phyloP scores from a whole-genome alignment of 2,888 invertebrate genomes.

The Ophion slaviceki region DNA sequence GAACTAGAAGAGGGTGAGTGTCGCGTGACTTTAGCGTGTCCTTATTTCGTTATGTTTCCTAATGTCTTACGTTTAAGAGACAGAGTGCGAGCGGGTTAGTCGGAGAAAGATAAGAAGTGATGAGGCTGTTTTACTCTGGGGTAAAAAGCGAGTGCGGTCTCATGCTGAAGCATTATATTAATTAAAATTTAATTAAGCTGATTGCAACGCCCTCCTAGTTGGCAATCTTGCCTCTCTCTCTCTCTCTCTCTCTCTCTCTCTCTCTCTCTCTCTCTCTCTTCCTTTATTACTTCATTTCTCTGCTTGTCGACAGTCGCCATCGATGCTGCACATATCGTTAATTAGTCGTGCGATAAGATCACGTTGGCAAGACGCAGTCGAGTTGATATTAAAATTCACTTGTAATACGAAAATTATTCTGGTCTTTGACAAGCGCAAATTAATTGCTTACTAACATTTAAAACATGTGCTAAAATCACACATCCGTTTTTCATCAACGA shows the following conservation, averaged over 20 bases:
- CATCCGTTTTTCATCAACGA: background rate
- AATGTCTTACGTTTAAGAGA: slow-evolving; percentile 57
- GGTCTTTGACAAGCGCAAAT: background rate
- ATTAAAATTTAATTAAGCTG: slow-evolving; percentile 78
- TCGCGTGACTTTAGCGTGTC: slow-evolving; percentile 75
- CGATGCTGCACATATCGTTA: slow-evolving; percentile 3
- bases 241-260: background rate
- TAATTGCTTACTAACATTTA: background rate
- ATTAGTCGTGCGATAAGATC: background rate
- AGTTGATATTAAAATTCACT: slow-evolving; percentile 15
- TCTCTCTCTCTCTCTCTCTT: background rate
- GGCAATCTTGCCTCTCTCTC: background rate
- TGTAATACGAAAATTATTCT: slow-evolving; percentile 4
- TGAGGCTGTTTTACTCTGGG: slow-evolving; percentile 35
- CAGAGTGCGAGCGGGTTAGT: background rate
- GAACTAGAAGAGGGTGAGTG: slow-evolving; percentile 59
- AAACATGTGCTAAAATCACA: background rate
- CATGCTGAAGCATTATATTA: slow-evolving; percentile 76
- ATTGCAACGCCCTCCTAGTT: slow-evolving; percentile 68
- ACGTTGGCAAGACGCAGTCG: background rate
- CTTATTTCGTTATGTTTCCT: slow-evolving; percentile 73
- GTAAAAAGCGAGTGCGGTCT: slow-evolving; percentile 43
- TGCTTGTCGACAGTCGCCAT: slow-evolving; percentile 11
- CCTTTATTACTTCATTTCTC: background rate
- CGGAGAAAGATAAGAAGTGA: slow-evolving; percentile 5